A percentile compares a stretch with the other conserved stretches of the same genome.
Conservation (phyloP, 2,113 vertebrate genomes). For the Shinisaurus crocodilurus region DNA sequence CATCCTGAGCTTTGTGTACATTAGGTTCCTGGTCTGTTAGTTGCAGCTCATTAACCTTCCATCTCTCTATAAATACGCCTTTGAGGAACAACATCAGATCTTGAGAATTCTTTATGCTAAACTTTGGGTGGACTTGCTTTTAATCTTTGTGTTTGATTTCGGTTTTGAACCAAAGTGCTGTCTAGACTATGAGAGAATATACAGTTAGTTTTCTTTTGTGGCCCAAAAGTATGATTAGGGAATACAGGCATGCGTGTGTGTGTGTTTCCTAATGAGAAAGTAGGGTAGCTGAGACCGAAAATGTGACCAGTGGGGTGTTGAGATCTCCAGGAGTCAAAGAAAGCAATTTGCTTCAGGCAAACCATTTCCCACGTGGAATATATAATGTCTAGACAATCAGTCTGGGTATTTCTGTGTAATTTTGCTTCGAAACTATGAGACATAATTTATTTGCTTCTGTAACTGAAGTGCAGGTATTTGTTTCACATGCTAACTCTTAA, state of each 20-base stretch:
- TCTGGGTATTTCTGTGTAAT: slow-evolving; percentile 73
- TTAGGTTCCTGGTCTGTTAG: slow-evolving; percentile 6
- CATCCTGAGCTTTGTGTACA: neutral
- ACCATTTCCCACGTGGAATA: slow-evolving; percentile 65
- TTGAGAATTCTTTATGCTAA: slow-evolving; percentile 59
- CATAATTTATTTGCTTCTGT: slow-evolving; percentile 67
- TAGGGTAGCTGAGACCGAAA: slow-evolving; percentile 30
- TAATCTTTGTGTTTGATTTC: slow-evolving; percentile 68
- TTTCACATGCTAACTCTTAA: slow-evolving; percentile 56
- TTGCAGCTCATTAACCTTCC: slow-evolving; percentile 54
- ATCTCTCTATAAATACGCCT: slow-evolving; percentile 50
- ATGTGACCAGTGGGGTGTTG: slow-evolving; percentile 55
- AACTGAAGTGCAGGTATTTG: slow-evolving; percentile 59
- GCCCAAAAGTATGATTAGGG: neutral
- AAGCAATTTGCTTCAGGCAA: slow-evolving; percentile 62
- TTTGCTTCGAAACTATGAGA: slow-evolving; percentile 66
- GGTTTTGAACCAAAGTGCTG: slow-evolving; percentile 54
- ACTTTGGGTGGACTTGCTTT: slow-evolving; percentile 55
- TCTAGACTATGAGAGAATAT: slow-evolving; percentile 66
- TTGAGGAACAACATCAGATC: slow-evolving; percentile 47
- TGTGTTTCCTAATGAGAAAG: slow-evolving; percentile 57
- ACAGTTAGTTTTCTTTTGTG: slow-evolving; percentile 56
- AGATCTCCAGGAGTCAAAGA: slow-evolving; percentile 72
- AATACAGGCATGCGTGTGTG: neutral
- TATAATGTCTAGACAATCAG: slow-evolving; percentile 71